Evolutionary conservation across 2,113 vertebrate genomes (phyloP), one percentile per base, ranked within the genome.

Genomic region (Murina feae): DNA sequence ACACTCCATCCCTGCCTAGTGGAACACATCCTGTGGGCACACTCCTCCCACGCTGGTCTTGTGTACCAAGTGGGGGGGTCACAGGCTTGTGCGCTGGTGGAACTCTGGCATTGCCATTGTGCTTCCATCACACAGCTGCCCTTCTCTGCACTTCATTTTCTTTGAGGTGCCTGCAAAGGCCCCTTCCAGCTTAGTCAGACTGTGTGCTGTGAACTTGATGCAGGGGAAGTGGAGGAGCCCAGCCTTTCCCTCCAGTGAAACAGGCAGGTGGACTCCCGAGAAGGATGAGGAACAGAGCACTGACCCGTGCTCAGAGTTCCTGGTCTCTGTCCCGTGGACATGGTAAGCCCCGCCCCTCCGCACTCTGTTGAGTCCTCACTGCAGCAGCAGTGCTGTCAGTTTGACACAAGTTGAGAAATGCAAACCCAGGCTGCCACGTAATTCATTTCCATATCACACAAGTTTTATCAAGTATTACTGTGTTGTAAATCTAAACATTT

Each of bases 61-160:
- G 21, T 14, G 86, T 23, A 37, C 42, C 21, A 1, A 32, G 9
- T 42, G 51, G 39, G 1, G 23, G 53, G 32, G 81, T 30, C 72
- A 17, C 4, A 0, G 75, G 60, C 35, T 16, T 7, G 18, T 17
- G 17, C 4, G 4, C 60, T 66, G 60, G 42, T 11, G 12, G 80
- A 5, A 20, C 17, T 49, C 20, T 21, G 49, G 14, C 30, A 28
- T 23, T 37, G 5, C 10, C 25, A 4, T 5, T 25, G 14, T 25
- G 58, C 6, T 42, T 12, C 39, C 25, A 18, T n/a, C 42, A 42
- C 2, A 1, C 32, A 1, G 4, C 14, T 16, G 5, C 7, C 16
- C 39, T 37, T 44, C 39, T 39, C 42, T 21, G 14, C 35, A 2
- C 32, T 65, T 69, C 49, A 0, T 2, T 58, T n/a, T 49, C 71